Evolutionary conservation across 2,113 vertebrate genomes (phyloP).

Genomic region (Puffinus mauretanicus): DNA sequence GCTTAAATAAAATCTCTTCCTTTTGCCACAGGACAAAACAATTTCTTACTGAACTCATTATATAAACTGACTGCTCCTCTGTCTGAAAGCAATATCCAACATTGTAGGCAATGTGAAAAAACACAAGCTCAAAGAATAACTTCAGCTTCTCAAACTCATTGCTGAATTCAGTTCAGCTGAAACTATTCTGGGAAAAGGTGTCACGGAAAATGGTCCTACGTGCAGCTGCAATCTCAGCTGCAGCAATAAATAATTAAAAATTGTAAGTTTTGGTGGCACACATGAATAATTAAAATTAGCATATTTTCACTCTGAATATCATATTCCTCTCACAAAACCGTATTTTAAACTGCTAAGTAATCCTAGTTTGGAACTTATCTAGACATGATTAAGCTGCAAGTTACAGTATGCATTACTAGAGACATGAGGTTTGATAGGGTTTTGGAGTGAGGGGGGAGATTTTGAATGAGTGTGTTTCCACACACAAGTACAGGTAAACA

Average conservation of each 20-base stretch:
- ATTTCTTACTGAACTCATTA: background rate
- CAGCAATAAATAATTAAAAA: conserved; percentile 1
- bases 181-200: background rate
- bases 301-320: background rate
- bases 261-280: background rate
- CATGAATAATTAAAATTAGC: background rate
- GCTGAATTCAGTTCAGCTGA: background rate
- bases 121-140: background rate
- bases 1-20: background rate
- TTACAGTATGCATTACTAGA: background rate
- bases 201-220: background rate
- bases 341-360: background rate
- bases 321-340: background rate
- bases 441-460: background rate
- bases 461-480: background rate
- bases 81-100: background rate
- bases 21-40: background rate
- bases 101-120: background rate
- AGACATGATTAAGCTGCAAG: background rate
- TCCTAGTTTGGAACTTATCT: background rate
- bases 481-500: background rate
- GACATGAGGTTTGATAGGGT: background rate
- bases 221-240: background rate
- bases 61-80: background rate
- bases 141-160: background rate